These are phyloP conservation scores for Eublepharis macularius DNA, from an alignment of 2,113 vertebrate genomes.

Conservation along the genomic window DNA sequence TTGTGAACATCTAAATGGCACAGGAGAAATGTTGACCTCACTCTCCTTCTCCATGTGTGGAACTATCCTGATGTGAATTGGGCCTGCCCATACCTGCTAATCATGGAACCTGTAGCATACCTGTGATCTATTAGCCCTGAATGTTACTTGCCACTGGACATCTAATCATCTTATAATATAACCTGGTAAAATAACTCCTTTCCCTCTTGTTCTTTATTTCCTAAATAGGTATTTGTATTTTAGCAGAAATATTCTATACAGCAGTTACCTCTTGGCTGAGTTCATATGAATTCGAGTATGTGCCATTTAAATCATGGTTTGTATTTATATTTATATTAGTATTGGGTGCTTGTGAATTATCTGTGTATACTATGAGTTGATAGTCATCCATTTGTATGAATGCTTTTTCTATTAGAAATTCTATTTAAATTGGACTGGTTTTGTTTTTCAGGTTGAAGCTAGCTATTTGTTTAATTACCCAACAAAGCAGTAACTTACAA, in stretches of 20 bases:
- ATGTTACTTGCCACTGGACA: neutral
- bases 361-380: neutral
- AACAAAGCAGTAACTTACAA: neutral
- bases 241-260: neutral
- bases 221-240: neutral
- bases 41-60: too few species aligned
- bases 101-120: too few species aligned
- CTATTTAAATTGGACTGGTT: neutral
- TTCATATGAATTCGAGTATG: neutral
- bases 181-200: too few species aligned
- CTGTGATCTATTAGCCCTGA: too few species aligned
- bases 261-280: neutral
- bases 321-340: neutral
- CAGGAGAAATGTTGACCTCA: too few species aligned
- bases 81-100: too few species aligned
- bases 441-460: neutral
- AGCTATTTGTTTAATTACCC: neutral
- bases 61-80: too few species aligned
- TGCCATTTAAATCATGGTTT: neutral
- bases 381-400: neutral
- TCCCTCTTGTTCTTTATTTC: neutral
- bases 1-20: too few species aligned
- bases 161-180: neutral
- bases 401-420: neutral
- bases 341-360: neutral